Percentiles rank a stretch among this genome's conserved stretches.
phyloP scores from a whole-genome alignment of 1,140 invertebrate species.

The Sarcophaga bullata region DNA sequence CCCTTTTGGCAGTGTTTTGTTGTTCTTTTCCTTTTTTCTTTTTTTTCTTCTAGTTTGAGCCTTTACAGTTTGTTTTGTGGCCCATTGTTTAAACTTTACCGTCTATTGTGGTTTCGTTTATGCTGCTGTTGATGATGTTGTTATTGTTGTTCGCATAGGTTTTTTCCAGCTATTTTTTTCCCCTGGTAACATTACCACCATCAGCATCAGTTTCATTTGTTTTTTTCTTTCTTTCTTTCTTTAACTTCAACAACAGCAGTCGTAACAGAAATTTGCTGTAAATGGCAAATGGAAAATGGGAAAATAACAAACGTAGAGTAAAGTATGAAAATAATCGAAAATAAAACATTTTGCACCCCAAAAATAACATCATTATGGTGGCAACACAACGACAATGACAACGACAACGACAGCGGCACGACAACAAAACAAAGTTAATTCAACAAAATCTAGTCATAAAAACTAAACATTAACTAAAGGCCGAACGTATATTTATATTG shows the following conservation, averaged over 20 bases:
- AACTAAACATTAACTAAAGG: constrained; percentile 10
- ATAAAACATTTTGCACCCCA: not conserved
- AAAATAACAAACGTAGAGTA: no score
- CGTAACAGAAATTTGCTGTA: not conserved
- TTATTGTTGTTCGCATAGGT: constrained; percentile 2
- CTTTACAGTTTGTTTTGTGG: no score
- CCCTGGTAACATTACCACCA: not conserved
- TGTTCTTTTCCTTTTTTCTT: not conserved
- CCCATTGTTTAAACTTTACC: constrained; percentile 33
- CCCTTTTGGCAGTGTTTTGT: constrained; percentile 22
- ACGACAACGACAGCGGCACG: no score
- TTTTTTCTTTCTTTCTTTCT: no score
- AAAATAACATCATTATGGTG: constrained; percentile 35
- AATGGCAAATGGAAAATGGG: no score
- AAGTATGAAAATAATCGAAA: no score
- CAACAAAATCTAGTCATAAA: constrained; percentile 17
- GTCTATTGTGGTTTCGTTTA: constrained; percentile 29
- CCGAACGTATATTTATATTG: not conserved
- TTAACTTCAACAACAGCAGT: constrained; percentile 12
- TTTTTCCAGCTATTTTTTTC: no score
- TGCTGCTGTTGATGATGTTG: not conserved
- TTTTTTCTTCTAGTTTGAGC: not conserved
- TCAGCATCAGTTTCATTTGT: not conserved
- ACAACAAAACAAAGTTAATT: not conserved
- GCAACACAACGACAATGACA: not conserved